A percentile compares a stretch with the other conserved stretches of the same genome.
Evolutionary conservation across 2,888 invertebrate genomes (phyloP).

Genomic region (Apamea crenata): DNA sequence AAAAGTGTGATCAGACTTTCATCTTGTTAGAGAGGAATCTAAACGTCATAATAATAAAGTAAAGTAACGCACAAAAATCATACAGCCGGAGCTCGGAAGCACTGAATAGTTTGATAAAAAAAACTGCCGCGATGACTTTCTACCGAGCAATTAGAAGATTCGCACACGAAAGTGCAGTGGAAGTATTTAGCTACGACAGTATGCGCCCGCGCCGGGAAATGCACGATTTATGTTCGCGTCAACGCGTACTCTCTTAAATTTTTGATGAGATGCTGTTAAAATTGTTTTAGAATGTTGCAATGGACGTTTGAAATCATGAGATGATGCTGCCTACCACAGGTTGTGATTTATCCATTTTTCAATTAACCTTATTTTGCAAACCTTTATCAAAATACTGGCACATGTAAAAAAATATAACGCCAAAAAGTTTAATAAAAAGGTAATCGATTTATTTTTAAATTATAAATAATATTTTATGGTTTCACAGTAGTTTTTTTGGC

Average conservation of each 20-base stretch:
- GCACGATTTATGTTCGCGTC: constrained; percentile 67
- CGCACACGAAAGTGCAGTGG: constrained; percentile 85
- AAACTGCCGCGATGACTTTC: constrained; percentile 84
- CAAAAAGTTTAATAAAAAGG: background rate
- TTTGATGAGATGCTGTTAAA: constrained; percentile 55
- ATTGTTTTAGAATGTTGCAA: constrained; percentile 36
- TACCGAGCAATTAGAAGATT: constrained; percentile 88
- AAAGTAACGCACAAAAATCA: constrained; percentile 85
- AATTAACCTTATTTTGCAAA: constrained; percentile 14
- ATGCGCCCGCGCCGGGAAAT: constrained; percentile 66
- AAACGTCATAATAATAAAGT: constrained; percentile 81
- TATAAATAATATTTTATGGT: constrained; percentile 1
- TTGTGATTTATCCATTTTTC: background rate
- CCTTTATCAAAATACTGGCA: constrained; percentile 9
- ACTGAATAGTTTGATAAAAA: constrained; percentile 77
- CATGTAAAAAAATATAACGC: constrained; percentile 1
- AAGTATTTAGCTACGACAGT: constrained; percentile 64
- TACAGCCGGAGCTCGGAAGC: constrained; percentile 76
- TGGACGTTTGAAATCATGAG: constrained; percentile 19
- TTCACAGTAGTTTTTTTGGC: constrained; percentile 3
- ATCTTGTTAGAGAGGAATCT: constrained; percentile 85
- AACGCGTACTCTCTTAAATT: constrained; percentile 58
- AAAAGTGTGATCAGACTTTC: constrained; percentile 86
- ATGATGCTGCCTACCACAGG: background rate
- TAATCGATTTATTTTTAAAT: constrained; percentile 12